phyloP scores from a whole-genome alignment of 2,888 invertebrate genomes.

The Macrosoma leucophasiata region DNA sequence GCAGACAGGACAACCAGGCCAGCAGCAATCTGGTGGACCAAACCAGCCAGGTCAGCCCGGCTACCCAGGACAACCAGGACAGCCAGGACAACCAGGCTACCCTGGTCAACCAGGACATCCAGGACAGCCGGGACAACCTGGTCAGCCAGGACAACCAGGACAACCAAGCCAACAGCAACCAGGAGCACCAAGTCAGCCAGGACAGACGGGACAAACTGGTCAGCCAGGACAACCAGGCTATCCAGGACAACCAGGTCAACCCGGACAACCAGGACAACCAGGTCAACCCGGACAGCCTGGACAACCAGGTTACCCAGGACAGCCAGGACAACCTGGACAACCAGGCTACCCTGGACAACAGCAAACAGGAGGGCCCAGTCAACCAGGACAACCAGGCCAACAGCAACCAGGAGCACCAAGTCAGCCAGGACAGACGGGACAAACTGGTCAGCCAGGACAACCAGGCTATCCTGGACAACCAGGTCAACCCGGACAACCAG shows the following conservation, averaged over 20 bases:
- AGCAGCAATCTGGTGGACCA: constrained; percentile 17
- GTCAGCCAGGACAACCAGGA: constrained; percentile 24
- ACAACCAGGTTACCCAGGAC: constrained; percentile 24
- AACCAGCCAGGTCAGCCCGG: constrained; percentile 23
- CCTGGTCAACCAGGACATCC: constrained; percentile 27
- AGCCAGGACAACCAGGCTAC: constrained; percentile 24
- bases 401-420: constrained; percentile 18
- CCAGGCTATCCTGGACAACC: constrained; percentile 23
- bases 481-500: constrained; percentile 33
- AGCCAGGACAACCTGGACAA: constrained; percentile 44
- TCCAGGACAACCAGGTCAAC: constrained; percentile 29
- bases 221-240: constrained; percentile 23
- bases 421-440: constrained; percentile 19
- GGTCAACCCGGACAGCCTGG: constrained; percentile 22
- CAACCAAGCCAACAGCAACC: constrained; percentile 24
- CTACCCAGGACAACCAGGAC: constrained; percentile 23
- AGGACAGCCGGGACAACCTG: constrained; percentile 25
- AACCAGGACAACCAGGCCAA: constrained; percentile 20
- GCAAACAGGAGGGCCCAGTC: constrained; percentile 33
- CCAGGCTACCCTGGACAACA: constrained; percentile 37
- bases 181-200: constrained; percentile 26
- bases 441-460: constrained; percentile 18
- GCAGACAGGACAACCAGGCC: constrained; percentile 21
- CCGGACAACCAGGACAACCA: constrained; percentile 25
- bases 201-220: constrained; percentile 22